Evolutionary conservation across 2,888 invertebrate species (phyloP).

Genomic region (Byasa hedistus): DNA sequence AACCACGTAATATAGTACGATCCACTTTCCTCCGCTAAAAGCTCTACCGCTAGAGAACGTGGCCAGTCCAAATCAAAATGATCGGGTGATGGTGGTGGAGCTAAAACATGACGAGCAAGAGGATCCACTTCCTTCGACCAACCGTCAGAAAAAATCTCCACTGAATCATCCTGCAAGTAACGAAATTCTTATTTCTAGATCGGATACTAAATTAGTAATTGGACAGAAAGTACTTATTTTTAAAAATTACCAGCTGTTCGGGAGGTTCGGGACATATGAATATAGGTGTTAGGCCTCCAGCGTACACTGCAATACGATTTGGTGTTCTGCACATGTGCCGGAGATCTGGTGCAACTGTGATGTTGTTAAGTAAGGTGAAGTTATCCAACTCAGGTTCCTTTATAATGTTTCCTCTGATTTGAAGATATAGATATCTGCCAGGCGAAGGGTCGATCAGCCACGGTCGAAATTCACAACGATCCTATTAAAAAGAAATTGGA

Average conservation of each 20-base stretch:
- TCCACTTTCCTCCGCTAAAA: slow-evolving; percentile 86
- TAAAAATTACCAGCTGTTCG: slow-evolving; percentile 49
- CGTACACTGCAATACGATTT: slow-evolving; percentile 89
- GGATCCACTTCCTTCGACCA: slow-evolving; percentile 81
- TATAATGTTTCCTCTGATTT: slow-evolving; percentile 83
- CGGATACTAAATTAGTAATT: background rate
- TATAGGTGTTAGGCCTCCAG: slow-evolving; percentile 82
- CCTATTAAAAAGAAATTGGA: slow-evolving; percentile 77
- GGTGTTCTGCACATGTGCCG: slow-evolving; percentile 84
- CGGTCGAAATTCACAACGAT: slow-evolving; percentile 88
- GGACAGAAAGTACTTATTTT: background rate
- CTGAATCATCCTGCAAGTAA: slow-evolving; percentile 77
- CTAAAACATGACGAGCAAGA: slow-evolving; percentile 78
- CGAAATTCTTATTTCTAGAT: background rate
- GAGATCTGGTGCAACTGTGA: slow-evolving; percentile 78
- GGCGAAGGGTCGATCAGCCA: slow-evolving; percentile 89
- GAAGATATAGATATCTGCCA: slow-evolving; percentile 88
- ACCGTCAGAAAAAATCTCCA: slow-evolving; percentile 92
- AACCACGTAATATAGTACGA: slow-evolving; percentile 90
- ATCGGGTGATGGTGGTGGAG: slow-evolving; percentile 79
- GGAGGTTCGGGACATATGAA: slow-evolving; percentile 81
- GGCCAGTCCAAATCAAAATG: slow-evolving; percentile 82
- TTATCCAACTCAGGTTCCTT: slow-evolving; percentile 73
- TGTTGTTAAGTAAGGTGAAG: slow-evolving; percentile 77
- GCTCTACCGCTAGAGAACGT: slow-evolving; percentile 88